These are phyloP conservation scores for Cygnus olor DNA, from an alignment of 2,797 vertebrate species.

Conservation along the genomic window DNA sequence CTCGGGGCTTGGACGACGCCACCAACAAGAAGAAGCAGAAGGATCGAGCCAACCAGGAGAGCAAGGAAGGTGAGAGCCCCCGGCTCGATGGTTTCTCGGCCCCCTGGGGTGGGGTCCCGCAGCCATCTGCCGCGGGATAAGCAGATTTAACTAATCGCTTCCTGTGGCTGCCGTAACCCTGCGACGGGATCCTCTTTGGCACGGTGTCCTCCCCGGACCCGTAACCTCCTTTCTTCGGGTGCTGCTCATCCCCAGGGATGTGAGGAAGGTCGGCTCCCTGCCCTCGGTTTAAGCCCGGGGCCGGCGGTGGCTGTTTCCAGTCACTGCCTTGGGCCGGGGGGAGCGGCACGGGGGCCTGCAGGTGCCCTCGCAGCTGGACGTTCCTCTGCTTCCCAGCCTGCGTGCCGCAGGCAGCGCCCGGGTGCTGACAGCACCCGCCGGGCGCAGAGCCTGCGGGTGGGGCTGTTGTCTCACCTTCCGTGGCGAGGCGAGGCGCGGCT, in stretches of 20 bases:
- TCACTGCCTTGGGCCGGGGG: not conserved
- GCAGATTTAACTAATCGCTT: constrained; percentile 66
- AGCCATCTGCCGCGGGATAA: constrained; percentile 62
- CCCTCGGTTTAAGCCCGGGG: not conserved
- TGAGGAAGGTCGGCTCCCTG: not conserved
- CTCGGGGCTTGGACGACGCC: constrained; percentile 85
- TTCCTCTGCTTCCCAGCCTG: accelerated
- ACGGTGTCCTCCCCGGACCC: constrained; percentile 48
- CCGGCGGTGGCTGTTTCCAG: not conserved
- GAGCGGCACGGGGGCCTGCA: not conserved
- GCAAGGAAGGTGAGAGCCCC: constrained; percentile 89
- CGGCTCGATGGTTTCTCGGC: accelerated
- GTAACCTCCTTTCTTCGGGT: not conserved
- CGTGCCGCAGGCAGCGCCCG: accelerated
- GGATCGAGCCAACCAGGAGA: constrained; percentile 95
- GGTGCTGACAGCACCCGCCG: accelerated
- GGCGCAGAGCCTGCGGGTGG: not conserved
- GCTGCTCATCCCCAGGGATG: not conserved
- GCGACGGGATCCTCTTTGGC: constrained; percentile 40
- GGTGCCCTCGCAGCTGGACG: not conserved
- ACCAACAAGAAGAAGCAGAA: constrained; percentile 96
- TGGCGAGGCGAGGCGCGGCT: not conserved
- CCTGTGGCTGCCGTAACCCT: constrained; percentile 39
- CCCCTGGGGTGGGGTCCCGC: not conserved
- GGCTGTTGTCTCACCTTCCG: not conserved